Base-by-base conservation (phyloP, 1,140 invertebrate species). In the Macrotrachela quadricornifera region DNA sequence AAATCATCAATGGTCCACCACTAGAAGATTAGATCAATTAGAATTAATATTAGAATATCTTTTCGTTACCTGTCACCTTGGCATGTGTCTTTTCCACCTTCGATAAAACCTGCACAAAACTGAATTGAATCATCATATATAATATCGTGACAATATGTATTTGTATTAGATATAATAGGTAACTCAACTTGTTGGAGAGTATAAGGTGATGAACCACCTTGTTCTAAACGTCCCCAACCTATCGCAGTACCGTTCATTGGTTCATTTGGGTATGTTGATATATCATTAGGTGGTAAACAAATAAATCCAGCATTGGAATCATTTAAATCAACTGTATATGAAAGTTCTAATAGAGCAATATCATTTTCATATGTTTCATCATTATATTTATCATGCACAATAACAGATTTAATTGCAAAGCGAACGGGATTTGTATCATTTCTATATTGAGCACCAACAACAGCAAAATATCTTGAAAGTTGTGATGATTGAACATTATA, bases 1-100 rank as follows among this genome's bases (percentile, higher is more conserved):
- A 4, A 3, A 36, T 15, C 16, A 86, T 82, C 77, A 91, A 79
- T 0, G 86, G 85, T 6, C 85, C 85, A 42, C 86, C 86, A 38
- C 83, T 87, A 30, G 8, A 30, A 30, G 2, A 30, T 4, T 30
- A 4, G 3, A 30, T 30, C 21, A 30, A 30, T 30, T 30, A 30
- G 2, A 30, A 30, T 2, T 4, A 30, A 30, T 4, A 4, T 30
- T 30, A 2, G 21, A 30, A 30, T 30, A 30, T 4, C 2, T 4
- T 30, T 30, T 4, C 21, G 2, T 30, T 30, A 30, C 21, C 21
- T 30, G 8, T 30, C 21, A 30, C 51, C 16, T 53, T 41, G 44
- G 30, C 51, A 53, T 30, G 51, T 53, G 30, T 46, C 43, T 46
- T 52, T 41, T 30, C 44, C 45, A 15, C 46, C 46, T 39, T 39